Conservation (phyloP, 2,888 invertebrate species). For the Apantesis nais region DNA sequence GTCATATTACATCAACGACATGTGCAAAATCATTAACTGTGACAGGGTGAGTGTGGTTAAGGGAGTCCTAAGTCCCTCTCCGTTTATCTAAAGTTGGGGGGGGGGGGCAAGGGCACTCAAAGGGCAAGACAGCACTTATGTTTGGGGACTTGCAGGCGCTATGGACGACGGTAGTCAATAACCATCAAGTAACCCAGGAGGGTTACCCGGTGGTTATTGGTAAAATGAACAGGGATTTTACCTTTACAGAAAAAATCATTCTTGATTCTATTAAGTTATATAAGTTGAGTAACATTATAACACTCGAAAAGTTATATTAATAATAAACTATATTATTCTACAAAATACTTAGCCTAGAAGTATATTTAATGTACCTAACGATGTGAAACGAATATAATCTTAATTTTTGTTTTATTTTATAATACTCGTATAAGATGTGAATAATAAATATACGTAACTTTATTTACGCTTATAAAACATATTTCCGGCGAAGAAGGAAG, state of each 20-base stretch:
- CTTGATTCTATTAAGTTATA: neutral
- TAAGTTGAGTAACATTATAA: neutral
- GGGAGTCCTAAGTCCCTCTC: neutral
- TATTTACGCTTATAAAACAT: neutral
- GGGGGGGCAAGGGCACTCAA: neutral
- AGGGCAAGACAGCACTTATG: neutral
- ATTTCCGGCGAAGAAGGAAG: neutral
- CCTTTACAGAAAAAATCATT: neutral
- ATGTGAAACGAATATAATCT: constrained; percentile 1
- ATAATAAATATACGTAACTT: constrained; percentile 3
- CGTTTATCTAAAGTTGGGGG: neutral
- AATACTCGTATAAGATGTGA: neutral
- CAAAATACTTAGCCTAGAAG: neutral
- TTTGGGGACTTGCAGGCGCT: no score
- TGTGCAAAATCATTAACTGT: neutral
- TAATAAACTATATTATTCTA: neutral
- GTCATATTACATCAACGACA: neutral
- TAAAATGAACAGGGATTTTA: no score
- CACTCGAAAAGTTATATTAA: no score
- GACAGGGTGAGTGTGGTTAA: neutral
- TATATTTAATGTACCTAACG: neutral
- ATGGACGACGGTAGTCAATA: no score
- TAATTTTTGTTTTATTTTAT: neutral
- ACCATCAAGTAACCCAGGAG: neutral
- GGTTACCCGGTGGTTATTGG: no score